Evolutionary conservation across 2,888 invertebrate genomes (phyloP), one percentile per base, ranked within the genome.

Genomic region (Euclidia mi): DNA sequence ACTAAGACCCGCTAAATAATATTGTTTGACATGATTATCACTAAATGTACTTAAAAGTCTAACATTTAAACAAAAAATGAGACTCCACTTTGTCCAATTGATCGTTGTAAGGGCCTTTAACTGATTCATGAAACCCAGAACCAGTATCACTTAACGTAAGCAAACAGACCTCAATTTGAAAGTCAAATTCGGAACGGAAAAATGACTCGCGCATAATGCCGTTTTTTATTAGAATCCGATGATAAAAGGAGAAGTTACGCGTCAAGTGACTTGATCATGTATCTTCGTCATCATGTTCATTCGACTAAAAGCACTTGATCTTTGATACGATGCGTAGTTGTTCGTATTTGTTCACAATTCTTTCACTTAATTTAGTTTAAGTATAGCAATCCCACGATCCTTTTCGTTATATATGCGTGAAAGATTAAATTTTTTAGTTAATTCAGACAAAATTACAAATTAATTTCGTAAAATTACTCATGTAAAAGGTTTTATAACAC

Each of bases 231-330:
- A 38, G 17, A 31, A 43, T 37, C 37, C 37, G 43, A 32, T 51
- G 31, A 42, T 47, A 43, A 38, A 62, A 51, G 40, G 57, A 56
- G 56, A 58, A 60, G 41, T 56, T 64, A 53, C 53, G 31, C 48
- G 67, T 71, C 71, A 66, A 58, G 53, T 41, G 37, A 32, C 17
- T 18, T 44, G 43, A 28, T 51, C 42, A 72, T 67, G 67, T 76
- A 73, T 81, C 74, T 78, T 71, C 50, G 58, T 57, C 62, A 72
- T 67, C 79, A 75, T 70, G 74, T 76, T 85, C 82, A 87, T 85
- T 83, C 74, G 57, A 74, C 82, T 87, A 87, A 87, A 84, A 87
- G 87, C 86, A 77, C 79, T 81, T 81, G 79, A 83, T 85, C 81
- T 81, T 78, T 70, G 78, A 79, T 78, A 76, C 71, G 76, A 68